A percentile compares a stretch with the other conserved stretches of the same genome.
phyloP scores from a whole-genome alignment of 1,140 invertebrate genomes.

The Lepidostoma basale region DNA sequence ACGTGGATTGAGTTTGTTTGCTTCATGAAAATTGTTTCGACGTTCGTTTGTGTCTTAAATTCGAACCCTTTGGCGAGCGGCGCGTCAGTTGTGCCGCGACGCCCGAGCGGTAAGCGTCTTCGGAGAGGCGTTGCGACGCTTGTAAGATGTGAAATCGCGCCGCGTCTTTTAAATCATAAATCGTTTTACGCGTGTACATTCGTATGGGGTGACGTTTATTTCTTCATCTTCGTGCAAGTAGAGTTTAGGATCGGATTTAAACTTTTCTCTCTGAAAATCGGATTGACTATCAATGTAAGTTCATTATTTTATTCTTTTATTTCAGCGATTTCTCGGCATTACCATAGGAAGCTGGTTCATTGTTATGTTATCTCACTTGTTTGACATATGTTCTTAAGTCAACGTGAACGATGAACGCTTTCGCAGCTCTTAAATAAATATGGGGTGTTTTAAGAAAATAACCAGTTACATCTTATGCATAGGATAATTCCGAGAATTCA shows the following conservation, averaged over 20 bases:
- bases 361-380: constrained; percentile 6
- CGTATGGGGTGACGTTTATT: constrained; percentile 16
- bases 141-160: constrained; percentile 24
- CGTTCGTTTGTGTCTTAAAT: constrained; percentile 36
- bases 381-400: constrained; percentile 23
- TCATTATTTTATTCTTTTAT: constrained; percentile 5
- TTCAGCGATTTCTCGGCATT: neutral
- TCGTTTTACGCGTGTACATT: constrained; percentile 25
- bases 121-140: constrained; percentile 7
- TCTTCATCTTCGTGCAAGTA: constrained; percentile 2
- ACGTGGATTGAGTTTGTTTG: neutral
- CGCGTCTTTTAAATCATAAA: constrained; percentile 13
- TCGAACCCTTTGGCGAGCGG: constrained; percentile 42
- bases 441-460: neutral
- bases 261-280: constrained; percentile 26
- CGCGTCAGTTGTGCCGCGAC: constrained; percentile 44
- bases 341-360: neutral
- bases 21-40: neutral
- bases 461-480: no score
- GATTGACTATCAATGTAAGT: constrained; percentile 33
- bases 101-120: constrained; percentile 31
- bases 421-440: neutral
- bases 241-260: constrained; percentile 24
- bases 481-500: no score
- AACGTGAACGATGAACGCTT: constrained; percentile 1